A percentile compares a stretch with the other conserved stretches of the same genome.
These are phyloP conservation scores for Megalonaias nervosa DNA, from an alignment of 1,140 invertebrate genomes.

Conservation along the genomic window DNA sequence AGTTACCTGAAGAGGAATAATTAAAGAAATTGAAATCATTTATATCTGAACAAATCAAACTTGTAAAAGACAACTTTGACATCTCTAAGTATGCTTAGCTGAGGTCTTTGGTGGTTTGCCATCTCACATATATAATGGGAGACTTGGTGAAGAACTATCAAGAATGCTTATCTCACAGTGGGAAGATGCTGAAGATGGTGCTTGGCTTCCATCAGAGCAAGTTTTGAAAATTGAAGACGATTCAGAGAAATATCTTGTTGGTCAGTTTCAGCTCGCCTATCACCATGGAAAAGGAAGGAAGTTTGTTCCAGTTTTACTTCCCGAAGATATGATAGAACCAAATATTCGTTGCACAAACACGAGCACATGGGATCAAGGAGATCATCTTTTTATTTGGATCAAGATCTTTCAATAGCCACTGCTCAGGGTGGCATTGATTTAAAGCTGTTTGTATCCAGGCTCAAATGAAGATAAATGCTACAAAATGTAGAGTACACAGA, in stretches of 20 bases:
- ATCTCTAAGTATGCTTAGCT: too few species aligned
- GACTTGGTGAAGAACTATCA: too few species aligned
- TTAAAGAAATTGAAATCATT: neutral
- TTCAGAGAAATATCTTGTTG: too few species aligned
- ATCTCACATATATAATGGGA: too few species aligned
- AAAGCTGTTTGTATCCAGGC: neutral
- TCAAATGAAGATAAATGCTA: conserved; percentile 1
- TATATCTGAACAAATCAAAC: neutral
- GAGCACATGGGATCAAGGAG: neutral
- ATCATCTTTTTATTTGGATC: conserved; percentile 1
- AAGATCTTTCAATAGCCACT: neutral
- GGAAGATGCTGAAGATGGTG: too few species aligned
- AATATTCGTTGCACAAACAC: neutral
- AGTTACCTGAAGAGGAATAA: neutral
- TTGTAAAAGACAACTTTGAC: neutral
- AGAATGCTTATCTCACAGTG: too few species aligned
- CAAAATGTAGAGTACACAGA: neutral
- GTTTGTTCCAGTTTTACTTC: neutral
- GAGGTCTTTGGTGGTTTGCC: too few species aligned
- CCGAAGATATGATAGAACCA: neutral
- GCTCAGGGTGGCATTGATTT: conserved; percentile 19
- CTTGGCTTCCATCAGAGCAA: too few species aligned
- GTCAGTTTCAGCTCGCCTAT: too few species aligned
- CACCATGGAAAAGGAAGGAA: too few species aligned
- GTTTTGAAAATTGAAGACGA: too few species aligned